Evolutionary conservation across 2,888 invertebrate species (phyloP).

Genomic region (Digitonthophagus gazella): DNA sequence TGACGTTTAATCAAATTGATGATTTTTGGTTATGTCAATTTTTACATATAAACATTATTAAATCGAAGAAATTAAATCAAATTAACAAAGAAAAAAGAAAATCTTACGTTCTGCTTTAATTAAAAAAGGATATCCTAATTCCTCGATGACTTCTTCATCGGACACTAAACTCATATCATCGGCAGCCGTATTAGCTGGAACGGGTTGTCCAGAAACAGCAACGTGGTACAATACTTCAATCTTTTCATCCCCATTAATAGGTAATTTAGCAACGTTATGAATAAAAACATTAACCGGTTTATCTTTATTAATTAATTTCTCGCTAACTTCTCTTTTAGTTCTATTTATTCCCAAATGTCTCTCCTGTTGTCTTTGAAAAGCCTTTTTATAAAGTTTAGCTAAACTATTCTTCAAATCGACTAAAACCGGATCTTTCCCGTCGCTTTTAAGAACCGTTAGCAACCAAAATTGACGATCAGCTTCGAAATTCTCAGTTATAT

Average conservation of each 20-base stretch:
- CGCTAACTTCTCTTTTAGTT: conserved; percentile 36
- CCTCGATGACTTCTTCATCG: conserved; percentile 71
- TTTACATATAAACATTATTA: too few species aligned
- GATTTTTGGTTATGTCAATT: too few species aligned
- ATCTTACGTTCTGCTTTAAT: conserved; percentile 84
- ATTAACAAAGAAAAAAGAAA: conserved; percentile 3
- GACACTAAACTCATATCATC: conserved; percentile 80
- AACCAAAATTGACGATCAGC: conserved; percentile 78
- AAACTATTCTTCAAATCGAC: conserved; percentile 69
- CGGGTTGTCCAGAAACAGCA: conserved; percentile 74
- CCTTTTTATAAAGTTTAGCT: conserved; percentile 75
- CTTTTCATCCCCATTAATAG: conserved; percentile 46
- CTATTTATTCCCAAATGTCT: conserved; percentile 67
- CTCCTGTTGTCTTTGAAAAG: conserved; percentile 81
- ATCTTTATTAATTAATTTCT: conserved; percentile 39
- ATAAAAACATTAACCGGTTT: conserved; percentile 64
- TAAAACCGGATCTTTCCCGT: conserved; percentile 53
- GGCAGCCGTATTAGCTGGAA: conserved; percentile 77
- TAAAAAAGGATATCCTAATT: conserved; percentile 72
- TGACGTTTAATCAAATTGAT: too few species aligned
- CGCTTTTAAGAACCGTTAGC: conserved; percentile 68
- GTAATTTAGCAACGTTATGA: conserved; percentile 63
- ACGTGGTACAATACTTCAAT: conserved; percentile 78
- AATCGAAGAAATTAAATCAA: too few species aligned
- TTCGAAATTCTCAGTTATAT: conserved; percentile 35